These are phyloP conservation scores for Eptesicus fuscus DNA, from an alignment of 2,113 vertebrate species.

Conservation along the genomic window DNA sequence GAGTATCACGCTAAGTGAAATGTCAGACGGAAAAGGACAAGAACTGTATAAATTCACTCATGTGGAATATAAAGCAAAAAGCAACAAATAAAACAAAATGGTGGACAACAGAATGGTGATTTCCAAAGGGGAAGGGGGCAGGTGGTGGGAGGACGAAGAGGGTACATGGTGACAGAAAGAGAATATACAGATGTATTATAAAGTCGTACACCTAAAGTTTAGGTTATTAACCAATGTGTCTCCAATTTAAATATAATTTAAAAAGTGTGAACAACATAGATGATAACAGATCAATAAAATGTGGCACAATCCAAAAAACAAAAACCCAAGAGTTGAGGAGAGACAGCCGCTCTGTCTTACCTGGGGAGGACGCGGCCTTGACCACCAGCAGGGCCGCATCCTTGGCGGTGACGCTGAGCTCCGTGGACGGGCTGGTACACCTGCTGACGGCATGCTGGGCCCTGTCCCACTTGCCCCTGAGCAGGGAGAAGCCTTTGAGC, in stretches of 20 bases:
- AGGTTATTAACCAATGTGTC: background rate
- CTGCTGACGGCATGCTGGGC: conserved; percentile 1
- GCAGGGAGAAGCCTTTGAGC: conserved; percentile 84
- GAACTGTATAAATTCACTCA: background rate
- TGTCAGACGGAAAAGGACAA: background rate
- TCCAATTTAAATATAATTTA: background rate
- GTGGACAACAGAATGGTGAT: background rate
- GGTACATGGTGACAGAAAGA: background rate
- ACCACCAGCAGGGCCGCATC: conserved; percentile 85
- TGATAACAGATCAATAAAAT: background rate
- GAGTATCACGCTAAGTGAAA: background rate
- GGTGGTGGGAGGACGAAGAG: background rate
- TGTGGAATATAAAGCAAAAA: background rate
- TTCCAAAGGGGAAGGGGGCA: background rate
- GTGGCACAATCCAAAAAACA: background rate
- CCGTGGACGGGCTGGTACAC: conserved; percentile 82
- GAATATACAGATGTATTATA: background rate
- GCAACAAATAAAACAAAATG: background rate
- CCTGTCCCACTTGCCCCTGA: conserved; percentile 84
- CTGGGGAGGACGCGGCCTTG: conserved; percentile 86
- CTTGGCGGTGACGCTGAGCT: conserved; percentile 87
- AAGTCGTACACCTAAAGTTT: background rate
- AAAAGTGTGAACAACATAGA: background rate
- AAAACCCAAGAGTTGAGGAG: background rate
- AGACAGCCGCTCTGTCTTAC: conserved; percentile 75